Evolutionary conservation across 2,113 vertebrate species (phyloP).

Genomic region (Terrapene triunguis): DNA sequence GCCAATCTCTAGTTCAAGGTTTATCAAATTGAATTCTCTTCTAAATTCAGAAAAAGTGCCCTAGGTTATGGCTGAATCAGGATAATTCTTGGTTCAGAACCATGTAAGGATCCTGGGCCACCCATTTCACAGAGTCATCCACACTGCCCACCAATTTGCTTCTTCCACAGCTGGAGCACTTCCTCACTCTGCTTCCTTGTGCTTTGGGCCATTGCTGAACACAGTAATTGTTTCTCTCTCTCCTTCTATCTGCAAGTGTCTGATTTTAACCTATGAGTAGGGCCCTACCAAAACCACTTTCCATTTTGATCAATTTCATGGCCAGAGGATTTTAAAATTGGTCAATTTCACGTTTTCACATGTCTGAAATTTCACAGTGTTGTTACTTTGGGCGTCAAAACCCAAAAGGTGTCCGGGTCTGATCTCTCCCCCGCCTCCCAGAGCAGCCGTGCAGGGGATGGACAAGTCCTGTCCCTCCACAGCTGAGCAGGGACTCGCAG

Average conservation of each 20-base stretch:
- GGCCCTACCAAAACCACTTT: too few species aligned
- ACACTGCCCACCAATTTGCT: background rate
- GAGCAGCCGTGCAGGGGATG: too few species aligned
- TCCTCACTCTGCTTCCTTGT: background rate
- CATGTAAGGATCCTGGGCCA: rapidly evolving
- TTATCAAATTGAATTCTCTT: background rate
- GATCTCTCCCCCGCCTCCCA: too few species aligned
- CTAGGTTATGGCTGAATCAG: rapidly evolving
- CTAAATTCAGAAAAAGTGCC: background rate
- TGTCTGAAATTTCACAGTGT: too few species aligned
- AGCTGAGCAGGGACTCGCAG: too few species aligned
- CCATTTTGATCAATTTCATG: too few species aligned
- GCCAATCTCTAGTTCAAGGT: background rate
- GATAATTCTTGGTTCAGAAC: background rate
- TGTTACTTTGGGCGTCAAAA: too few species aligned
- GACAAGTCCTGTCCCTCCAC: too few species aligned
- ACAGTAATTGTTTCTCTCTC: background rate
- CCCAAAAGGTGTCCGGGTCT: too few species aligned
- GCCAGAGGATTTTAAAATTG: too few species aligned
- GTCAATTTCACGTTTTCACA: too few species aligned
- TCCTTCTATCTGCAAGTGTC: background rate
- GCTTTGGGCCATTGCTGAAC: background rate
- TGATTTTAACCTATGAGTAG: rapidly evolving
- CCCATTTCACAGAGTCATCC: rapidly evolving
- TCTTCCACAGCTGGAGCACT: background rate